These are phyloP conservation scores for Osmerus eperlanus DNA, from an alignment of 2,113 vertebrate species.

Conservation along the genomic window DNA sequence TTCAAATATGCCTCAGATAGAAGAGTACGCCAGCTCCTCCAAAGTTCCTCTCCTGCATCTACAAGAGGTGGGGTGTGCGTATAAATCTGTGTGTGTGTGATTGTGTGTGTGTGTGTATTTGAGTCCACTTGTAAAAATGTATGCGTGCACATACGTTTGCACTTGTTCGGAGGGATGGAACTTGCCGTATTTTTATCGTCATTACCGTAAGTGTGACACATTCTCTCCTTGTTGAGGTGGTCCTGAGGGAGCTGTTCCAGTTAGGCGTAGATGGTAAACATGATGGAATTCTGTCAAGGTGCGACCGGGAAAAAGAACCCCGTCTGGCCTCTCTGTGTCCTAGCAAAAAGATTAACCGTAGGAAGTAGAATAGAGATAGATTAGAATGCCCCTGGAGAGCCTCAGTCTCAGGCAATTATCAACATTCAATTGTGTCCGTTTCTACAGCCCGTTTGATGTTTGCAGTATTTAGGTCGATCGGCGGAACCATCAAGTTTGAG, in stretches of 20 bases:
- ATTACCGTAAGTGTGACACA: neutral
- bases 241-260: slow-evolving; percentile 27
- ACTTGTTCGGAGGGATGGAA: neutral
- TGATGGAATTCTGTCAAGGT: neutral
- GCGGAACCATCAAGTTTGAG: neutral
- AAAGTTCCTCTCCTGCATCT: slow-evolving; percentile 3
- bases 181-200: slow-evolving; percentile 3
- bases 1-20: slow-evolving; percentile 5
- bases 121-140: no score
- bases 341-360: no score
- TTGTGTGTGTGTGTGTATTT: neutral
- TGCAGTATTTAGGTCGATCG: slow-evolving; percentile 25
- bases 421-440: slow-evolving; percentile 14
- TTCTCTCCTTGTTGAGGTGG: slow-evolving; percentile 6
- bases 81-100: neutral
- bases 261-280: slow-evolving; percentile 20
- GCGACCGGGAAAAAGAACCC: neutral
- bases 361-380: neutral
- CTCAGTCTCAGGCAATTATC: slow-evolving; percentile 15
- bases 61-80: neutral
- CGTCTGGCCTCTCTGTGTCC: slow-evolving; percentile 12
- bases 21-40: slow-evolving; percentile 12
- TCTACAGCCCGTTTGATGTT: slow-evolving; percentile 4
- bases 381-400: neutral
- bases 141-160: no score